Conservation (phyloP, 1,140 invertebrate species). For the Watersipora subatra region DNA sequence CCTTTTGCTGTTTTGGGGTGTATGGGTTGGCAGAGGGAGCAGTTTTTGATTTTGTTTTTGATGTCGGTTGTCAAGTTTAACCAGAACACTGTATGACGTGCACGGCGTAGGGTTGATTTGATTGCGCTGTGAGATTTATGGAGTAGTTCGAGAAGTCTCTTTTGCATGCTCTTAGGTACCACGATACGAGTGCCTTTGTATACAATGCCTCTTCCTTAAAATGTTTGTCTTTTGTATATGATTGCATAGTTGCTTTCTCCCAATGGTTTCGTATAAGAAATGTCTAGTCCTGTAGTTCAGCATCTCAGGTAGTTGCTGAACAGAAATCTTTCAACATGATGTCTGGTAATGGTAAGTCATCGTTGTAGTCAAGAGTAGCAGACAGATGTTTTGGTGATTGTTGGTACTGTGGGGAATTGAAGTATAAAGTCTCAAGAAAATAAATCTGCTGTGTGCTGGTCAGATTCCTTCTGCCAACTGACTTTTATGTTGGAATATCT, state of each 20-base stretch:
- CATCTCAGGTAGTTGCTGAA: background rate
- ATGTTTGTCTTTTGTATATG: slow-evolving; percentile 9
- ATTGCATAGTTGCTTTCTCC: slow-evolving; percentile 1
- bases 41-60: too few species aligned
- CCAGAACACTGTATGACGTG: too few species aligned
- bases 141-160: too few species aligned
- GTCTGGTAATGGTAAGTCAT: background rate
- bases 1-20: too few species aligned
- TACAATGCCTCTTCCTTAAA: slow-evolving; percentile 22
- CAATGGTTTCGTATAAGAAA: slow-evolving; percentile 9
- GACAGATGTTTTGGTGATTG: background rate
- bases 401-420: background rate
- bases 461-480: slow-evolving; percentile 23
- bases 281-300: slow-evolving; percentile 1
- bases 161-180: too few species aligned
- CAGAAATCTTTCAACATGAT: background rate
- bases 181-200: too few species aligned
- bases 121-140: too few species aligned
- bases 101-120: too few species aligned
- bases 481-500: slow-evolving; percentile 36
- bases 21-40: too few species aligned
- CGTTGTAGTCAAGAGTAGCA: background rate
- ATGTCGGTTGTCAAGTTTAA: too few species aligned
- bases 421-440: slow-evolving; percentile 11
- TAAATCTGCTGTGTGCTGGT: slow-evolving; percentile 33